Evolutionary conservation across 2,888 invertebrate species (phyloP).

Genomic region (Andrena marginata): DNA sequence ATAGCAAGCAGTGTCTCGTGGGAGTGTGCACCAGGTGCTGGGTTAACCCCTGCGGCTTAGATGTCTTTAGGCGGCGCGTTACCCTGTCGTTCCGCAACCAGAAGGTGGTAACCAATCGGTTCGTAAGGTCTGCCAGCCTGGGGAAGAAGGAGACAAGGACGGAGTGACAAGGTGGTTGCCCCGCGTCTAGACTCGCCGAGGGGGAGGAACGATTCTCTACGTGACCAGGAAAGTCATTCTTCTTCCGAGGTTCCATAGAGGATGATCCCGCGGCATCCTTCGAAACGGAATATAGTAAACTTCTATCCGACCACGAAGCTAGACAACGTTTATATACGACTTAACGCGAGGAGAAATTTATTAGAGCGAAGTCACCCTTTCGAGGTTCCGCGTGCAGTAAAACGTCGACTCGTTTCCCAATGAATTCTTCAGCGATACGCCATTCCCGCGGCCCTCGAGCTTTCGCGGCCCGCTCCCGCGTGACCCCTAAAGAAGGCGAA

Average conservation of each 20-base stretch:
- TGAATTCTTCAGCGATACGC: conserved; percentile 69
- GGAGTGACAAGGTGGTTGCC: conserved; percentile 57
- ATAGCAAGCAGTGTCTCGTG: conserved; percentile 83
- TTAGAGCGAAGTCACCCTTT: conserved; percentile 28
- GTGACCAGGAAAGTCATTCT: conserved; percentile 76
- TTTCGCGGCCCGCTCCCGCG: conserved; percentile 55
- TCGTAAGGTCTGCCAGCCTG: conserved; percentile 66
- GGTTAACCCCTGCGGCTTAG: conserved; percentile 82
- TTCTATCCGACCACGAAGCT: not conserved
- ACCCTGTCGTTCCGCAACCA: conserved; percentile 72
- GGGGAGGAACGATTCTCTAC: conserved; percentile 66
- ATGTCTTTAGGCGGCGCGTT: conserved; percentile 78
- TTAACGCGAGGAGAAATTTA: conserved; percentile 29
- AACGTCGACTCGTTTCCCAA: conserved; percentile 45
- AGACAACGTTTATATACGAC: not conserved
- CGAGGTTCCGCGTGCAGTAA: conserved; percentile 49
- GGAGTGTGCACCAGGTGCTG: conserved; percentile 84
- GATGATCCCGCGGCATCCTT: conserved; percentile 66
- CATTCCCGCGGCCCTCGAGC: conserved; percentile 64
- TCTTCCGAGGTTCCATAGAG: conserved; percentile 61
- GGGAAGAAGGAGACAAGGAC: conserved; percentile 50
- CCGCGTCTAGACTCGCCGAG: conserved; percentile 70
- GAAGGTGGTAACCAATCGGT: conserved; percentile 75
- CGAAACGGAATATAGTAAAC: conserved; percentile 7
- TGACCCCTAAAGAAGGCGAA: conserved; percentile 62